phyloP scores from a whole-genome alignment of 2,888 invertebrate genomes.

The Ceriagrion tenellum region DNA sequence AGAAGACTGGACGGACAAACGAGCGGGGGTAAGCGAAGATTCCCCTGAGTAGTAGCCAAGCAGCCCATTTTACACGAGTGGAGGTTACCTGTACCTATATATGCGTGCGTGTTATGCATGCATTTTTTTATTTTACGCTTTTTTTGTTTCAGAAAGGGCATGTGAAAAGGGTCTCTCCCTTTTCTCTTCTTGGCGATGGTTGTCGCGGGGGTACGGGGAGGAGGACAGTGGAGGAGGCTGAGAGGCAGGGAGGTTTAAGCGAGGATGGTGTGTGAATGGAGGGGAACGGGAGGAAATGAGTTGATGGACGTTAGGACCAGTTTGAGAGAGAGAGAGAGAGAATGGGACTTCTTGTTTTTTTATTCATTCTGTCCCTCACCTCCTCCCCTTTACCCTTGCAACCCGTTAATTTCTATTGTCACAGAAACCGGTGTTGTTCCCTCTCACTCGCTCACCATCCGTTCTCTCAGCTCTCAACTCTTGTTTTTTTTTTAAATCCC shows the following conservation, averaged over 20 bases:
- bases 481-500: constrained; percentile 20
- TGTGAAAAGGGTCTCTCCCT: constrained; percentile 21
- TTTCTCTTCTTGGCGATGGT: constrained; percentile 25
- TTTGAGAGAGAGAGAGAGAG: constrained; percentile 38
- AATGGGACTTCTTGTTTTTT: constrained; percentile 38
- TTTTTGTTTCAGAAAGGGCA: constrained; percentile 55
- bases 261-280: background rate
- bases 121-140: constrained; percentile 21
- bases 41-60: constrained; percentile 36
- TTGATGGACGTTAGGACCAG: constrained; percentile 66
- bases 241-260: background rate
- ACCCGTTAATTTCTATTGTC: constrained; percentile 65
- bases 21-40: background rate
- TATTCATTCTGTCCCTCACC: background rate
- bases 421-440: constrained; percentile 59
- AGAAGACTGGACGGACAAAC: background rate
- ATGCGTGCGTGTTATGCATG: too few species aligned
- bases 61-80: constrained; percentile 6
- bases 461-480: background rate
- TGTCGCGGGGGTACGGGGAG: background rate
- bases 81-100: constrained; percentile 23
- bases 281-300: constrained; percentile 32
- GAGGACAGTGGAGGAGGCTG: background rate
- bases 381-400: background rate
- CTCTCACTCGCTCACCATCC: background rate